Conservation (phyloP, 2,797 vertebrate species). For the Mus caroli region DNA sequence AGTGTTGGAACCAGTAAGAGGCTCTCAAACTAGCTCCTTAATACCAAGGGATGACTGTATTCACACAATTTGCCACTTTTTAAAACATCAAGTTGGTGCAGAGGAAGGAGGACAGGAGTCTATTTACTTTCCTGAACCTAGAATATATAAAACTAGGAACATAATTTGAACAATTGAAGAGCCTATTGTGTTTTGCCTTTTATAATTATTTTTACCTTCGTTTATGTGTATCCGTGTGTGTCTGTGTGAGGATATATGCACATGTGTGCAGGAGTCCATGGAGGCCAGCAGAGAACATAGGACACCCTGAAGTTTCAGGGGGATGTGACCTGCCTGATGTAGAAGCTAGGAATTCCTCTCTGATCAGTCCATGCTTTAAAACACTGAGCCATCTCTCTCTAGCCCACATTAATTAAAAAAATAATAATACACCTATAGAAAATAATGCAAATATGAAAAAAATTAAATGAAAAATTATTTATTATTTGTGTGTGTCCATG, state of each 20-base stretch:
- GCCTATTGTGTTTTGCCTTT: neutral
- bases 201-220: neutral
- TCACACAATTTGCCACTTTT: neutral
- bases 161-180: slow-evolving; percentile 55
- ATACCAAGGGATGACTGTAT: neutral
- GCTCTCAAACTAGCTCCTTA: neutral
- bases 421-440: neutral
- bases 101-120: neutral
- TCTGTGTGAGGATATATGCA: neutral
- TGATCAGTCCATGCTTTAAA: neutral
- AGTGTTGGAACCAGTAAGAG: neutral
- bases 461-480: neutral
- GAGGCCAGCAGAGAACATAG: neutral
- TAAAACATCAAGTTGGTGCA: slow-evolving; percentile 2
- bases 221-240: neutral
- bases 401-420: neutral
- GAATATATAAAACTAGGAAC: slow-evolving; percentile 25
- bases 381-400: neutral
- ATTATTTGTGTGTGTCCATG: neutral
- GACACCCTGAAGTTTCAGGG: neutral
- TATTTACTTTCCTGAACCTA: slow-evolving; percentile 14
- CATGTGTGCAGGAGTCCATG: neutral
- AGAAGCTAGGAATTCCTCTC: neutral
- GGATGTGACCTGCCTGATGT: neutral
- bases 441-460: neutral